Conservation (phyloP, 2,888 invertebrate genomes). For the Himalopsyche anomala region DNA sequence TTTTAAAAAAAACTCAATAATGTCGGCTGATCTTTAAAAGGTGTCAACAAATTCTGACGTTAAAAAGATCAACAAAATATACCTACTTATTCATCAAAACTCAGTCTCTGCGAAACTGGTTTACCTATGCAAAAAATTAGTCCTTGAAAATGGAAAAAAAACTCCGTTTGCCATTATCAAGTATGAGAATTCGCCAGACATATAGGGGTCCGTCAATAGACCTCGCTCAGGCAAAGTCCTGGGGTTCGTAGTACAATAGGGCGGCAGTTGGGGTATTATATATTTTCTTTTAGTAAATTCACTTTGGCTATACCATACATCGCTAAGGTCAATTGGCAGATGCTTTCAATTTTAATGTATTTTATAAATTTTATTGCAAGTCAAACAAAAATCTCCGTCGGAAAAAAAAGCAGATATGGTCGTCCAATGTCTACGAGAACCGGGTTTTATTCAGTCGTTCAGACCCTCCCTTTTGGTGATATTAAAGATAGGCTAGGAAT, state of each 20-base stretch:
- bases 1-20: not conserved
- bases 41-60: not conserved
- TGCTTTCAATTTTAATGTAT: not conserved
- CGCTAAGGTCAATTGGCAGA: not conserved
- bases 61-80: not conserved
- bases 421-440: too few relatives aligned
- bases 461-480: too few relatives aligned
- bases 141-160: slow-evolving; percentile 46
- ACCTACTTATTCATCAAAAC: not conserved
- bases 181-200: slow-evolving; percentile 58
- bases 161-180: slow-evolving; percentile 9
- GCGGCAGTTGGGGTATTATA: slow-evolving; percentile 12
- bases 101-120: slow-evolving; percentile 51
- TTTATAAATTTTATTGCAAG: too few relatives aligned
- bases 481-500: too few relatives aligned
- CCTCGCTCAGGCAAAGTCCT: not conserved
- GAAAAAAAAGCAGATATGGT: too few relatives aligned
- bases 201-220: slow-evolving; percentile 55
- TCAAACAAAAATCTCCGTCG: too few relatives aligned
- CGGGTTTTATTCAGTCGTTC: too few relatives aligned
- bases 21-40: not conserved
- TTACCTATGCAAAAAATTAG: slow-evolving; percentile 43
- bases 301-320: not conserved
- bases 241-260: not conserved
- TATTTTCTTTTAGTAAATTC: not conserved